Base-by-base conservation (phyloP, 2,888 invertebrate genomes). In the Ectemnius cavifrons region DNA sequence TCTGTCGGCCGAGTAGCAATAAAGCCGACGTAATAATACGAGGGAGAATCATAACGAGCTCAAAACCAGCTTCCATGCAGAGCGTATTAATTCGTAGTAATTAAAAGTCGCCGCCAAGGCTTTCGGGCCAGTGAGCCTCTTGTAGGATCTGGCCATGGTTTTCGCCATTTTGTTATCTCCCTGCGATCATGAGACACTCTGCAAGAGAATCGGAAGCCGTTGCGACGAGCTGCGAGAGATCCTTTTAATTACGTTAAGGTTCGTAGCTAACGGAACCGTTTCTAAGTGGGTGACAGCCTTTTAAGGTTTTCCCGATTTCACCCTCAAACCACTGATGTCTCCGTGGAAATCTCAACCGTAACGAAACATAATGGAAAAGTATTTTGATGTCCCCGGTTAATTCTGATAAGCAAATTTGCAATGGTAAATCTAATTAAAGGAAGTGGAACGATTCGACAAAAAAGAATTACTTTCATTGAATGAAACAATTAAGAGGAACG, bases 151-250 rank as follows among this genome's bases (percentile, higher is more conserved):
- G 27, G 28, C 49, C 57, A 18, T 14, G 46, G 58, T 63, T 67
- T 52, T 16, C 46, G 57, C 20, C 45, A 37, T 37, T 37, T 11
- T 11, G 37, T 11, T 20, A 73, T 71, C 67, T 74, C 61, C 49
- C 8, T 28, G 37, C 16, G 2, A 8, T 18, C 11, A 8, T 63
- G 58, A 78, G 70, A 73, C 37, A 64, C 62, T 59, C 67, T 72
- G 67, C 1, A 37, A 8, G 68, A 73, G 66, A 77, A 77, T 71
- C 68, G 77, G 77, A 78, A 77, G 77, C 77, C 73, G 78, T 78
- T 73, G 73, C 68, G 57, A 66, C 70, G 66, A 71, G 28, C 58
- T 61, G 56, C 61, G 37, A 37, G 60, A 23, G 67, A 78, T 78
- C 73, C 73, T 57, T 66, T 45, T 78, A 78, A 78, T 78, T 76